Evolutionary conservation across 2,113 vertebrate genomes (phyloP).

Genomic region (Cololabis saira): DNA sequence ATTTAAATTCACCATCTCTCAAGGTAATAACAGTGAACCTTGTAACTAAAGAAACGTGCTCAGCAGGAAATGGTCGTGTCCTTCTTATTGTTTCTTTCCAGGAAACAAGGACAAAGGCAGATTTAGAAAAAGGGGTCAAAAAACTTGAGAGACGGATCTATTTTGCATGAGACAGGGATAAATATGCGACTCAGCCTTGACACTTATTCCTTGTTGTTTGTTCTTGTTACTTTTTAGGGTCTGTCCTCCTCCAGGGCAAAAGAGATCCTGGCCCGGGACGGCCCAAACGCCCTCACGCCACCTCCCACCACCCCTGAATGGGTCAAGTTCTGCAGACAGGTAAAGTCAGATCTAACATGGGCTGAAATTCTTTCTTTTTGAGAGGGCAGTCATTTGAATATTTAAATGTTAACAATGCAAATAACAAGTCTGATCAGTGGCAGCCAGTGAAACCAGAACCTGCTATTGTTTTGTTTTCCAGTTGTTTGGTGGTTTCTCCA

Average conservation of each 20-base stretch:
- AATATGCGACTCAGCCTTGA: neutral
- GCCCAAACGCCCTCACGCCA: constrained; percentile 93
- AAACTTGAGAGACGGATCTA: neutral
- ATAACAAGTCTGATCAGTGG: neutral
- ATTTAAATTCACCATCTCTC: constrained; percentile 6
- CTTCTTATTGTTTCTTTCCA: too few species aligned
- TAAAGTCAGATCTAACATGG: constrained; percentile 9
- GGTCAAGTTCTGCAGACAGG: constrained; percentile 94
- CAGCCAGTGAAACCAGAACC: neutral
- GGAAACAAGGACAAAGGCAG: too few species aligned
- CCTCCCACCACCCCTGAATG: constrained; percentile 96
- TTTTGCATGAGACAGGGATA: too few species aligned
- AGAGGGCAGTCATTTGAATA: constrained; percentile 7
- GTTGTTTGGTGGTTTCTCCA: constrained; percentile 96
- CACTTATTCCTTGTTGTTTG: neutral
- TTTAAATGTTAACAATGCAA: constrained; percentile 11
- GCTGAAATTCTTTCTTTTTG: neutral
- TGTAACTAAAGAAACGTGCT: constrained; percentile 3
- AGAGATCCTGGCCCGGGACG: constrained; percentile 93
- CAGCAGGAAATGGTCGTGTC: neutral
- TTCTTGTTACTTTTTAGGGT: constrained; percentile 80
- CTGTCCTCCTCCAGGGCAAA: constrained; percentile 86
- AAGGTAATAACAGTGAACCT: neutral
- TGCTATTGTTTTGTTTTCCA: constrained; percentile 47
- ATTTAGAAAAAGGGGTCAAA: neutral